phyloP scores from a whole-genome alignment of 2,113 vertebrate genomes.

The Saimiri boliviensis region DNA sequence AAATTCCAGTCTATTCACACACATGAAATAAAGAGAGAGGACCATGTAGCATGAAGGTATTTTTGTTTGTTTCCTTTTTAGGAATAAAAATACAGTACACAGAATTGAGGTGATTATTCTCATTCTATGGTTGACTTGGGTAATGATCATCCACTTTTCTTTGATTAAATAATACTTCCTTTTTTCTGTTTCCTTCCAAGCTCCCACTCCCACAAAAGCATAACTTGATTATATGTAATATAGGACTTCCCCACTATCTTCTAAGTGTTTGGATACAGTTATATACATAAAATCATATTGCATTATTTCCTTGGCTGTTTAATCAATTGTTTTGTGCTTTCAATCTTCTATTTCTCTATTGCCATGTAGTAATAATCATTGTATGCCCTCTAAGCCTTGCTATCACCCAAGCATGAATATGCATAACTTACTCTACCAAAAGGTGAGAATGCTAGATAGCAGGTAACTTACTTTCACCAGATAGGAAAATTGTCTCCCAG shows the following conservation, averaged over 20 bases:
- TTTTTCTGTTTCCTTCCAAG: background rate
- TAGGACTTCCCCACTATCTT: background rate
- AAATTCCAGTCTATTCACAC: background rate
- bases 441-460: background rate
- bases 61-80: background rate
- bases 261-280: background rate
- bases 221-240: background rate
- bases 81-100: background rate
- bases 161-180: background rate
- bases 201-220: background rate
- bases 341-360: background rate
- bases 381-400: background rate
- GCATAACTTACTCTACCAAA: background rate
- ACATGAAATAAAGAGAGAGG: background rate
- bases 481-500: background rate
- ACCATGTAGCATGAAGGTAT: rapidly evolving
- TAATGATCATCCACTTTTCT: background rate
- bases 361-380: background rate
- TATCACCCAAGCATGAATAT: background rate
- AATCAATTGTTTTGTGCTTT: background rate
- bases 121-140: background rate
- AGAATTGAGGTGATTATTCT: background rate
- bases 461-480: background rate
- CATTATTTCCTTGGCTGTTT: background rate
- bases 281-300: background rate